These are phyloP conservation scores for Calosoma granatense DNA, from an alignment of 1,140 invertebrate species.

Conservation along the genomic window DNA sequence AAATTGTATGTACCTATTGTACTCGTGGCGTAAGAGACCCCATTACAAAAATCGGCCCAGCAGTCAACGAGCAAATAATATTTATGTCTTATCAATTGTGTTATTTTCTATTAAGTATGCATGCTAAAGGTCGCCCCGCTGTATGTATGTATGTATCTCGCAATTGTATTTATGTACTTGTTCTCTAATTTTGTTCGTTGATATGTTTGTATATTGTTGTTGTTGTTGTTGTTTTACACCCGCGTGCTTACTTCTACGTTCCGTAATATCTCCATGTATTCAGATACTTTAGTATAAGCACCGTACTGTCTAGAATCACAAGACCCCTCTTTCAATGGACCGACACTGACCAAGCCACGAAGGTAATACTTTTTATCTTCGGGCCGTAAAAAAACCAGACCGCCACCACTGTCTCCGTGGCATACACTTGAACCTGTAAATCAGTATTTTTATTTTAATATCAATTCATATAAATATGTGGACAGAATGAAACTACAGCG, in stretches of 20 bases:
- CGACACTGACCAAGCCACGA: conserved; percentile 29
- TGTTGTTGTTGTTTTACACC: neutral
- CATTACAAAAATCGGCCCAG: too few species aligned
- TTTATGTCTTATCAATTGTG: neutral
- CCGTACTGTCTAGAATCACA: conserved; percentile 28
- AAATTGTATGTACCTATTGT: too few species aligned
- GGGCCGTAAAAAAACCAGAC: conserved; percentile 23
- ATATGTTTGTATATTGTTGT: neutral
- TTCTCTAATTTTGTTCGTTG: neutral
- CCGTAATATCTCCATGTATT: neutral
- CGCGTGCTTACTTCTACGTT: neutral
- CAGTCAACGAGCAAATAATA: too few species aligned
- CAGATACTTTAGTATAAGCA: conserved; percentile 25
- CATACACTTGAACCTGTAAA: conserved; percentile 25
- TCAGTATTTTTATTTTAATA: neutral
- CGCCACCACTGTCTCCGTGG: conserved; percentile 30
- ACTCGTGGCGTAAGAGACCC: too few species aligned
- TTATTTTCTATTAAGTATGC: neutral
- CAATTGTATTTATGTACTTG: neutral
- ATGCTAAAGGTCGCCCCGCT: too few species aligned
- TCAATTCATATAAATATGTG: neutral
- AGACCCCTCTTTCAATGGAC: conserved; percentile 16
- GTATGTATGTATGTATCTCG: neutral
- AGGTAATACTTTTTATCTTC: conserved; percentile 23
- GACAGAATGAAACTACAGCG: neutral